Conservation (phyloP, 2,797 vertebrate genomes). For the Hypotaenidia okinawae region DNA sequence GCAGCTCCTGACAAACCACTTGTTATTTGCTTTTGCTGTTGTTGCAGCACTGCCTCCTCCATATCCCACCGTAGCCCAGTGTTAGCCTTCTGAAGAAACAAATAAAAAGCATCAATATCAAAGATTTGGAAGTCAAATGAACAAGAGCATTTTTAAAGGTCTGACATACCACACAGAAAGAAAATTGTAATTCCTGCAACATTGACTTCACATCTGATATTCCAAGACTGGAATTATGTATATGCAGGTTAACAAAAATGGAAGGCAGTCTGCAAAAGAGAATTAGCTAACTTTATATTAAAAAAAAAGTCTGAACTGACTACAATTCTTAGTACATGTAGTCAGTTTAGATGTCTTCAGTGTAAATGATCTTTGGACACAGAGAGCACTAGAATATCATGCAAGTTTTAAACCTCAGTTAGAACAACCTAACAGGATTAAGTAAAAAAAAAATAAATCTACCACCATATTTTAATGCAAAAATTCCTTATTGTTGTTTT, state of each 20-base stretch:
- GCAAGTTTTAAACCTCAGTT: constrained; percentile 5
- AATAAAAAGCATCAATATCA: neutral
- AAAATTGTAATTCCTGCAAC: neutral
- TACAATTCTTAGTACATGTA: neutral
- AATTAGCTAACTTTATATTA: neutral
- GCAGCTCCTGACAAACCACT: neutral
- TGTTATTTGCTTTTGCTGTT: neutral
- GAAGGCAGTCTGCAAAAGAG: neutral
- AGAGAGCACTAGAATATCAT: neutral
- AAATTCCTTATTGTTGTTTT: constrained; percentile 67
- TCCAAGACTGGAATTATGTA: neutral
- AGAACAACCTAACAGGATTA: constrained; percentile 8
- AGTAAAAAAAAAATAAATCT: neutral
- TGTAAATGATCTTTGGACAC: neutral
- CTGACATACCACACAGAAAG: neutral
- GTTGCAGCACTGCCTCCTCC: neutral
- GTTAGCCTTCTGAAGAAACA: neutral
- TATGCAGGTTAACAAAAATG: neutral
- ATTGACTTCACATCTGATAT: neutral
- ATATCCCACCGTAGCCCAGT: neutral
- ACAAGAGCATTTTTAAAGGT: neutral
- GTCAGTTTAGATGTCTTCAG: neutral
- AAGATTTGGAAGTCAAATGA: neutral
- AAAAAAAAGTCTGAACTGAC: neutral
- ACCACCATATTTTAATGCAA: constrained; percentile 39